Evolutionary conservation across 2,888 invertebrate species (phyloP).

Genomic region (Lymantria dispar): DNA sequence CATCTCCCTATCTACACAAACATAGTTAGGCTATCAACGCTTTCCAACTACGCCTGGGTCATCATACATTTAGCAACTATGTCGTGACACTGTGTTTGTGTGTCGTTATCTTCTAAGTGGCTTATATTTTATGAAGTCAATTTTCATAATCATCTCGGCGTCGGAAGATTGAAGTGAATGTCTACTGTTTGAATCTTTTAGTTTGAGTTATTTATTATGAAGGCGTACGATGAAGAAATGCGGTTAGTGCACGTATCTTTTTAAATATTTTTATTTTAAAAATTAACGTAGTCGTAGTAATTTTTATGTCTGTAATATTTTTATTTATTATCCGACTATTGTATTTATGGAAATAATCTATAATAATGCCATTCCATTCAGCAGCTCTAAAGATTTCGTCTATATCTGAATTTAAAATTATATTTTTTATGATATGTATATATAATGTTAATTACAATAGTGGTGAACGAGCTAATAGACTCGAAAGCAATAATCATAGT

Average conservation of each 20-base stretch:
- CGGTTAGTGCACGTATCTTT: slow-evolving; percentile 25
- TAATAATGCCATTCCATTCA: too few species aligned
- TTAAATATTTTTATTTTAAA: too few species aligned
- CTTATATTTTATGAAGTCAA: slow-evolving; percentile 4
- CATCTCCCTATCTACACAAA: slow-evolving; percentile 36
- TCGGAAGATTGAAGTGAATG: not conserved
- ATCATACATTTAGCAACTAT: not conserved
- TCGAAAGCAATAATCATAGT: too few species aligned
- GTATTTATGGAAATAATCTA: too few species aligned
- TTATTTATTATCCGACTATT: too few species aligned
- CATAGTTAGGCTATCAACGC: slow-evolving; percentile 10
- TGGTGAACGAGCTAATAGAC: too few species aligned
- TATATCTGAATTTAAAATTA: too few species aligned
- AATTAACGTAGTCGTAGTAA: too few species aligned
- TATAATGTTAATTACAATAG: too few species aligned
- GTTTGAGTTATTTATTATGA: slow-evolving; percentile 18
- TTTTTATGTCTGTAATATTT: too few species aligned
- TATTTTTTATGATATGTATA: too few species aligned
- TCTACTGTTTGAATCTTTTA: slow-evolving; percentile 1
- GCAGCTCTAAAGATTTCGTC: too few species aligned
- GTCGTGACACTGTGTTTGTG: slow-evolving; percentile 13
- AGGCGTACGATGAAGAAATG: slow-evolving; percentile 21
- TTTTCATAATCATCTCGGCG: slow-evolving; percentile 11
- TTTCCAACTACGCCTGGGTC: slow-evolving; percentile 24
- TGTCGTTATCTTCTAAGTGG: slow-evolving; percentile 7